Evolutionary conservation across 2,888 invertebrate species (phyloP).

Genomic region (Mesorhabditis spiculigera): DNA sequence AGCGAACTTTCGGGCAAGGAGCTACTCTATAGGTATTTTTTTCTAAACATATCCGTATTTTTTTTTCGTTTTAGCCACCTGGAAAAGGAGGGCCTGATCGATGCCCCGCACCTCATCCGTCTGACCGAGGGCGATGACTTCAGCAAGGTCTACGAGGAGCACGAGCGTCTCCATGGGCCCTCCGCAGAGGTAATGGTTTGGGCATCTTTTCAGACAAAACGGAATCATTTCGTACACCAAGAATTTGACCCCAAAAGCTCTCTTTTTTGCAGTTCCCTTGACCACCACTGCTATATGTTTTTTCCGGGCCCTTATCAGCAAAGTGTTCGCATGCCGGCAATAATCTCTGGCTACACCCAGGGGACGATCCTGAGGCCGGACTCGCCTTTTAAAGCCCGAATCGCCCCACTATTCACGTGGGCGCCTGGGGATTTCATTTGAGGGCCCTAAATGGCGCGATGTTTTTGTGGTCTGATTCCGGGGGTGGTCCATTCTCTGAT

Average conservation of each 20-base stretch:
- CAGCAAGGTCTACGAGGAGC: slow-evolving; percentile 28
- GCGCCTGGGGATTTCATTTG: no score
- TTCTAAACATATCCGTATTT: background rate
- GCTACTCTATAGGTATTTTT: slow-evolving; percentile 17
- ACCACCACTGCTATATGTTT: no score
- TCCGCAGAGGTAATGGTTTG: slow-evolving; percentile 22
- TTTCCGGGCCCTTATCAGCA: no score
- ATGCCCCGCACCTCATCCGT: slow-evolving; percentile 43
- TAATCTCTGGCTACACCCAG: no score
- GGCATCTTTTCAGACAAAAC: background rate
- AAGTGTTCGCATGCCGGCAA: no score
- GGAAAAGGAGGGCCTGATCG: slow-evolving; percentile 34
- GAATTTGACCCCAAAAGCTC: background rate
- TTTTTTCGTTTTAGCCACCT: slow-evolving; percentile 48
- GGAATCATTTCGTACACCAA: background rate
- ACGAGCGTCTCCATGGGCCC: slow-evolving; percentile 40
- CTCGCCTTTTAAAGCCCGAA: no score
- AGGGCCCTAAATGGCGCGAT: no score
- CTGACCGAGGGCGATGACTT: slow-evolving; percentile 43
- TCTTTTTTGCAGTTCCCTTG: no score
- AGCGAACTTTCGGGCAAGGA: slow-evolving; percentile 55
- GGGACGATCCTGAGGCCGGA: no score
- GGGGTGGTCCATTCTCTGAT: no score
- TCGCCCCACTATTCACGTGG: no score
- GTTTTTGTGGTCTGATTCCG: no score